Base-by-base conservation (phyloP, 2,888 invertebrate genomes). In the Metopia argyrocephala region DNA sequence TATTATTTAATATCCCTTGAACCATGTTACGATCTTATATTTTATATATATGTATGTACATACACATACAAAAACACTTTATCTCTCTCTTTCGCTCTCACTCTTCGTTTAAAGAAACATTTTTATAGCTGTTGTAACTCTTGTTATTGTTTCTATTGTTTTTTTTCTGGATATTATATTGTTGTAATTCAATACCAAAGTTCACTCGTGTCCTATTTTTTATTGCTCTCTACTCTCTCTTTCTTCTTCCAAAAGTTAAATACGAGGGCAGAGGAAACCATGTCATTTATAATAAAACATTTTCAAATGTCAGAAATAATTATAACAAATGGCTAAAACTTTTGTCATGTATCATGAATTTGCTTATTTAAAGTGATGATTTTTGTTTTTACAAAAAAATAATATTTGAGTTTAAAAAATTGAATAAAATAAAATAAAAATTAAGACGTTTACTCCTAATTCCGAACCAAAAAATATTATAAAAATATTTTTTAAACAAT, bases 1-100 rank as follows among this genome's bases (percentile, higher is more conserved):
- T 79, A 75, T 75, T 65, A 27, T 69, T 79, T 65, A 75, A 70
- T 75, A 65, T 79, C 69, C 74, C 54, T 64, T 54, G 38, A 62
- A 59, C 56, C 38, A 48, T 52, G 65, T 65, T 66, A 70, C 59
- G 74, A 70, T 79, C 52, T 61, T 66, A 52, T 70, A n/a, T n/a
- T n/a, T n/a, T n/a, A n/a, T n/a, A n/a, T n/a, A n/a, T n/a, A n/a
- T n/a, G n/a, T n/a, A n/a, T n/a, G n/a, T n/a, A n/a, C n/a, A n/a
- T n/a, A n/a, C n/a, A n/a, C n/a, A n/a, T n/a, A n/a, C n/a, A n/a
- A n/a, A n/a, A n/a, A n/a, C n/a, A n/a, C 28, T 28, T 61, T 27
- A 38, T 27, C 31, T 12, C 31, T 0, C 12, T 31, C 31, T 12
- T 3, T 12, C 12, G 7, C 31, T 31, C 3, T 3, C 1, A 12